phyloP scores from a whole-genome alignment of 2,888 invertebrate species.

The Adineta ricciae region DNA sequence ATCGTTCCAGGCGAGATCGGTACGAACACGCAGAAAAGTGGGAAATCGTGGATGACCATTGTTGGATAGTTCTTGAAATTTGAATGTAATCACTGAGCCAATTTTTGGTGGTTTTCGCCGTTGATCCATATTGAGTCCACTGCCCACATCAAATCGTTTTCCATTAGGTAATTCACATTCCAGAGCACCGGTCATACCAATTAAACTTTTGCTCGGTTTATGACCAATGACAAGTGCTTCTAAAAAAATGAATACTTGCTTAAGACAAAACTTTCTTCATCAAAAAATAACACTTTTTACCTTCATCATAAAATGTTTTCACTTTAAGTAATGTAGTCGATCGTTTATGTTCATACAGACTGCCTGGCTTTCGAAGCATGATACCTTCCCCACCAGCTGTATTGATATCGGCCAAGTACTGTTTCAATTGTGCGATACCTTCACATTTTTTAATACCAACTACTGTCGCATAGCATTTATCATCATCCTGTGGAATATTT shows the following conservation, averaged over 20 bases:
- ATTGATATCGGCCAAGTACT: slow-evolving; percentile 41
- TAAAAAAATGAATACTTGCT: no score
- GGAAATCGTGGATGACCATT: slow-evolving; percentile 44
- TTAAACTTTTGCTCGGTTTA: slow-evolving; percentile 41
- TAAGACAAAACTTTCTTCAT: no score
- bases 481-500: slow-evolving; percentile 35
- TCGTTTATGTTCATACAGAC: slow-evolving; percentile 41
- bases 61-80: slow-evolving; percentile 45
- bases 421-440: slow-evolving; percentile 40
- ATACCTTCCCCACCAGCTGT: slow-evolving; percentile 43
- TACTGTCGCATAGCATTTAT: slow-evolving; percentile 40
- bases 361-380: slow-evolving; percentile 44
- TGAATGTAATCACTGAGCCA: slow-evolving; percentile 46
- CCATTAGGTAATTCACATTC: slow-evolving; percentile 44
- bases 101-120: slow-evolving; percentile 43
- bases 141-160: slow-evolving; percentile 43
- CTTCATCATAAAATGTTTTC: slow-evolving; percentile 46
- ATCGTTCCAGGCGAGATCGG: slow-evolving; percentile 17
- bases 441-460: slow-evolving; percentile 42
- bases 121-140: slow-evolving; percentile 36
- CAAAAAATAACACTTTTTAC: no score
- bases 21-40: slow-evolving; percentile 39
- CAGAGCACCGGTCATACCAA: slow-evolving; percentile 40
- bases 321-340: slow-evolving; percentile 44
- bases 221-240: slow-evolving; percentile 44